These are phyloP conservation scores for Drosophila ambigua DNA, from an alignment of 1,140 invertebrate genomes.

Conservation along the genomic window DNA sequence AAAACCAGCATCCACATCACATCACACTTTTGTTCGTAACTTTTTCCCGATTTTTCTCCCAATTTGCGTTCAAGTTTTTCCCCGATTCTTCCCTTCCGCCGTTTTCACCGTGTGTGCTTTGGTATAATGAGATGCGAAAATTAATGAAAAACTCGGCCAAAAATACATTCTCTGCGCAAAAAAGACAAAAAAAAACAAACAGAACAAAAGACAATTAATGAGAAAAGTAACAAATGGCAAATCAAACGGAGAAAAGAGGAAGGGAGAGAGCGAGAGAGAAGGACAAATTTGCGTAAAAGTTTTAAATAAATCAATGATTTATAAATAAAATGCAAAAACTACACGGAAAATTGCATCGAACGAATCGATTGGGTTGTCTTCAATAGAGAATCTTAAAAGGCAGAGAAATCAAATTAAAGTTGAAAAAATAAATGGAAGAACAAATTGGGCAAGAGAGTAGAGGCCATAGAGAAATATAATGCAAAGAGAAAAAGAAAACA, in stretches of 20 bases:
- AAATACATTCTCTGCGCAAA: slow-evolving; percentile 47
- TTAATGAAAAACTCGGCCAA: slow-evolving; percentile 52
- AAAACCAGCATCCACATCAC: slow-evolving; percentile 3
- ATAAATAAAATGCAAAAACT: slow-evolving; percentile 31
- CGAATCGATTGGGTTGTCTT: slow-evolving; percentile 6
- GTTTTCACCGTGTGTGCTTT: slow-evolving; percentile 18
- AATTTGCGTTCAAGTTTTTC: no score
- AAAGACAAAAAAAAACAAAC: slow-evolving; percentile 39
- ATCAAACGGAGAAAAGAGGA: slow-evolving; percentile 22
- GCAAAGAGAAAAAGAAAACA: background rate
- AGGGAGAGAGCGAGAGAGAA: background rate
- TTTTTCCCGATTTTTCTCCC: no score
- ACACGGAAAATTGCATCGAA: slow-evolving; percentile 22
- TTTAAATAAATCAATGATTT: slow-evolving; percentile 47
- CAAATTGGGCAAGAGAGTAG: no score
- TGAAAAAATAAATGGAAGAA: slow-evolving; percentile 24
- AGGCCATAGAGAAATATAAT: background rate
- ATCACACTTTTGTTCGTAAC: slow-evolving; percentile 24
- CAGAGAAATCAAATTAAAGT: slow-evolving; percentile 20
- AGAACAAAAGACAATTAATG: slow-evolving; percentile 68
- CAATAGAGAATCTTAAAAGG: slow-evolving; percentile 2
- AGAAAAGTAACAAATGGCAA: slow-evolving; percentile 50
- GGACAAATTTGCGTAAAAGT: slow-evolving; percentile 29
- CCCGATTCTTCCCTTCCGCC: background rate
- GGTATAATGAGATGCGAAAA: slow-evolving; percentile 66